These are phyloP conservation scores for Probosciger aterrimus DNA, from an alignment of 2,113 vertebrate genomes.

Conservation along the genomic window DNA sequence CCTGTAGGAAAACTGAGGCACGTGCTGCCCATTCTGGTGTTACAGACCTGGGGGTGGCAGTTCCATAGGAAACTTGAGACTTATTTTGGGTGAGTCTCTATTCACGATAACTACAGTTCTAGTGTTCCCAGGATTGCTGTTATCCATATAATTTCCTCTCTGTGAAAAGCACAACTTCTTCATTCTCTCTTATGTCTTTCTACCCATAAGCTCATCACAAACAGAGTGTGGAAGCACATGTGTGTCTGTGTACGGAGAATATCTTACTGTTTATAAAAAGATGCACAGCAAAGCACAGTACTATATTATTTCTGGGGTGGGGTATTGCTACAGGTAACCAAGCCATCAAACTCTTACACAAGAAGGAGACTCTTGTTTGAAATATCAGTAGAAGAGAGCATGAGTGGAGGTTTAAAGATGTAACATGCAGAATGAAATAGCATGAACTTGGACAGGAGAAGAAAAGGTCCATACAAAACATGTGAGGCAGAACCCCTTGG, in stretches of 20 bases:
- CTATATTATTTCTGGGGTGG: not conserved
- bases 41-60: not conserved
- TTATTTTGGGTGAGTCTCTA: not conserved
- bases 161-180: not conserved
- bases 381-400: not conserved
- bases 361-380: not conserved
- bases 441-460: not conserved
- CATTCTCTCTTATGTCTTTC: not conserved
- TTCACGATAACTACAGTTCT: not conserved
- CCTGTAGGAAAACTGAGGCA: slow-evolving; percentile 4
- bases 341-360: not conserved
- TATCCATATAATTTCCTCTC: not conserved
- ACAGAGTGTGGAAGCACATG: not conserved
- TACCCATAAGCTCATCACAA: not conserved
- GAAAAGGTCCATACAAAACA: not conserved
- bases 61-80: not conserved
- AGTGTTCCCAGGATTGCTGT: not conserved
- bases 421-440: not conserved
- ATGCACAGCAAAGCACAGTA: rapidly evolving
- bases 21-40: rapidly evolving
- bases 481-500: not conserved
- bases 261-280: not conserved
- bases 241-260: not conserved
- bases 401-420: not conserved
- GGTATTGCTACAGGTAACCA: not conserved